Percentiles rank a stretch among this genome's conserved stretches.
These are phyloP conservation scores for Aurelia sp. DNA, from an alignment of 30 jellyfish, hydroid and myxozoan species.

Conservation along the genomic window DNA sequence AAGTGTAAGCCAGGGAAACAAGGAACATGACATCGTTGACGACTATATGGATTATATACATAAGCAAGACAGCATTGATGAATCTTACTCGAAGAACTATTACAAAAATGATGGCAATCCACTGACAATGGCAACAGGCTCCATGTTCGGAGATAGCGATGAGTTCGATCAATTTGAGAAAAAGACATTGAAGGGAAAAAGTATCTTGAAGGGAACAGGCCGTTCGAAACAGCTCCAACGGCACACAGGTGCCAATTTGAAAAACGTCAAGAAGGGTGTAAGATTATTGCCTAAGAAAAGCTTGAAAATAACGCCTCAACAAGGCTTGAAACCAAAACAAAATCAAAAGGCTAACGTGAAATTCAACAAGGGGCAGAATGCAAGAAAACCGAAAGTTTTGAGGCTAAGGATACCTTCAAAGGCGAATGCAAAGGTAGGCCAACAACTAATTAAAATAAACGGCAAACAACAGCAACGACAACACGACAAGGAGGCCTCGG, in stretches of 20 bases:
- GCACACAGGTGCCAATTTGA: neutral
- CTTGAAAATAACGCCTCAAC: neutral
- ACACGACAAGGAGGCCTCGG: no score
- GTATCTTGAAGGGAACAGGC: neutral
- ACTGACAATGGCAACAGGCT: neutral
- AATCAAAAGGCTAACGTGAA: neutral
- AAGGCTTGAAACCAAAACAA: neutral
- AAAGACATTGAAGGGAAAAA: constrained; percentile 24
- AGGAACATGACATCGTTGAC: constrained; percentile 20
- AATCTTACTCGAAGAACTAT: constrained; percentile 41
- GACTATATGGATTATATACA: constrained; percentile 45
- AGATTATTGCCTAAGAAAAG: no score
- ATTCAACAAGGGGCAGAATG: neutral
- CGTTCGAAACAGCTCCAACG: neutral
- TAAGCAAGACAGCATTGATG: constrained; percentile 56
- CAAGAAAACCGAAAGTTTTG: no score
- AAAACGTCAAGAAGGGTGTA: neutral
- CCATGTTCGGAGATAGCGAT: constrained; percentile 11
- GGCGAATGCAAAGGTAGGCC: no score
- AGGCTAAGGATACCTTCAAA: no score
- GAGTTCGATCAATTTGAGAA: constrained; percentile 34
- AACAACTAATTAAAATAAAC: no score
- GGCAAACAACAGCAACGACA: no score
- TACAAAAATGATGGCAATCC: constrained; percentile 34
- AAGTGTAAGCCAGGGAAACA: constrained; percentile 15